phyloP scores from a whole-genome alignment of 2,888 invertebrate genomes.

The Noctua janthina region DNA sequence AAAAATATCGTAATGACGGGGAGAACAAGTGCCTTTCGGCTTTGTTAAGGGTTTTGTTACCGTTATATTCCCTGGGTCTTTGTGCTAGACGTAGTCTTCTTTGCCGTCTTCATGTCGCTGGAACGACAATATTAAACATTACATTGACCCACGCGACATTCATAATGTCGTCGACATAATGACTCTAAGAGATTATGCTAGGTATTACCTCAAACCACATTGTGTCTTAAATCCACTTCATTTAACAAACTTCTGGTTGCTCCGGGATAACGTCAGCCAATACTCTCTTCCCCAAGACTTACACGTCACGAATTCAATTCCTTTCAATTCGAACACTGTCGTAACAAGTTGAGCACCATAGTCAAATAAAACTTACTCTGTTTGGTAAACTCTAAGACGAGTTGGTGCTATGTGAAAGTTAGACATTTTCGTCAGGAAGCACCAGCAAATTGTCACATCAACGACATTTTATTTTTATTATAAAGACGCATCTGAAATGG shows the following conservation, averaged over 20 bases:
- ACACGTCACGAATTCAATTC: constrained; percentile 20
- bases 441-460: constrained; percentile 70
- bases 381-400: constrained; percentile 38
- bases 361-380: constrained; percentile 47
- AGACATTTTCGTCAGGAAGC: constrained; percentile 60
- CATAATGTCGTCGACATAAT: background rate
- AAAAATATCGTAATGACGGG: too few species aligned
- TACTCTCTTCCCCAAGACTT: background rate
- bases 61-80: too few species aligned
- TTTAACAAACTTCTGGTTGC: constrained; percentile 4
- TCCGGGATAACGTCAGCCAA: constrained; percentile 23
- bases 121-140: background rate
- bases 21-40: too few species aligned
- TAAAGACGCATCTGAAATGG: constrained; percentile 73
- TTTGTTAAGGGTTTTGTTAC: too few species aligned
- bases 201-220: background rate
- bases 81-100: background rate
- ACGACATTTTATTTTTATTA: constrained; percentile 71
- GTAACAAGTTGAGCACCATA: constrained; percentile 23
- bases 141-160: background rate
- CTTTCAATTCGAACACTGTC: constrained; percentile 21
- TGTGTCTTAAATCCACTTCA: background rate
- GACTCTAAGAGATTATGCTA: background rate
- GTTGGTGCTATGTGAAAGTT: constrained; percentile 30
- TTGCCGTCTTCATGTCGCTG: background rate